These are phyloP conservation scores for Enteromius treurensis DNA, from an alignment of 2,797 vertebrate species.

Conservation along the genomic window DNA sequence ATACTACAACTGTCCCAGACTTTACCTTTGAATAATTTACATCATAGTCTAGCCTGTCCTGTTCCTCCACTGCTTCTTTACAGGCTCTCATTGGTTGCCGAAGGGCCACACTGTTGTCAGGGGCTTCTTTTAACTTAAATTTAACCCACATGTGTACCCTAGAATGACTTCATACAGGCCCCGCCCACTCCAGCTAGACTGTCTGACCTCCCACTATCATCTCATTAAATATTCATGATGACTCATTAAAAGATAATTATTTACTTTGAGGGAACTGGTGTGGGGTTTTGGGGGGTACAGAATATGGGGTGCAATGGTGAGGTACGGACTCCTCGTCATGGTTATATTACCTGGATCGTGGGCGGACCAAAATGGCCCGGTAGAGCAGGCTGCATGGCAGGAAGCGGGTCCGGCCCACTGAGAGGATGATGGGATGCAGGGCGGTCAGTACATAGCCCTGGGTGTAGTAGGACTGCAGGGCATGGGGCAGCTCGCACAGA, in stretches of 20 bases:
- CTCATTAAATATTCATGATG: slow-evolving; percentile 71
- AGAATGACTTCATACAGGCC: slow-evolving; percentile 35
- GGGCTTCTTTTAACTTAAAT: slow-evolving; percentile 31
- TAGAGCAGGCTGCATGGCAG: slow-evolving; percentile 92
- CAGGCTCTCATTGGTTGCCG: slow-evolving; percentile 62
- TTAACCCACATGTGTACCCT: slow-evolving; percentile 22
- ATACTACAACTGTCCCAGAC: not conserved
- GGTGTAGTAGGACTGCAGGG: slow-evolving; percentile 90
- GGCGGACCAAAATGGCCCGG: slow-evolving; percentile 85
- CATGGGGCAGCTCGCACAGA: slow-evolving; percentile 86
- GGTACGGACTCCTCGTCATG: not conserved
- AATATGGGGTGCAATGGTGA: not conserved
- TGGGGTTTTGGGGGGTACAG: slow-evolving; percentile 22
- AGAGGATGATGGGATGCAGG: slow-evolving; percentile 91
- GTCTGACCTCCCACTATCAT: slow-evolving; percentile 59
- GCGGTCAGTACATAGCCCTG: slow-evolving; percentile 87
- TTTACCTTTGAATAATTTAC: slow-evolving; percentile 38
- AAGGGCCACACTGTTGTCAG: slow-evolving; percentile 63
- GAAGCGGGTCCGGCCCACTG: slow-evolving; percentile 79
- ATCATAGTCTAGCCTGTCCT: slow-evolving; percentile 13
- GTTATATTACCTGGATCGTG: slow-evolving; percentile 82
- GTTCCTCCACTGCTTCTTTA: not conserved
- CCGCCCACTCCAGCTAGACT: slow-evolving; percentile 49
- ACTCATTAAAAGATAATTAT: slow-evolving; percentile 71
- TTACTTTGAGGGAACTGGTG: slow-evolving; percentile 54